Percentiles rank a stretch among this genome's conserved stretches.
Evolutionary conservation across 2,797 vertebrate genomes (phyloP).

Genomic region (Pyrocephalus nanus): DNA sequence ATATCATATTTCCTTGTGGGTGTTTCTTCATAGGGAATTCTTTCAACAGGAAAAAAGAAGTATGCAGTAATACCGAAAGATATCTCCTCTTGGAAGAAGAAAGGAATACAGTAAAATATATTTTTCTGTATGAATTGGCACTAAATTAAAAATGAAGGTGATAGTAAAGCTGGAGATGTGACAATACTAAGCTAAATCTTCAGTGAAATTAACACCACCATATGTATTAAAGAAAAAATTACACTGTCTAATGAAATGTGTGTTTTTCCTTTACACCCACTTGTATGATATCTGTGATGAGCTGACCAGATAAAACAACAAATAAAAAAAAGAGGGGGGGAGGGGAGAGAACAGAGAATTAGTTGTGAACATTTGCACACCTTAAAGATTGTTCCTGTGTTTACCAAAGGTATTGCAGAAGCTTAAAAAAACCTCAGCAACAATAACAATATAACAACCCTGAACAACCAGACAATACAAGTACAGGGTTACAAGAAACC

Average conservation of each 20-base stretch:
- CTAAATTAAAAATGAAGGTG: background rate
- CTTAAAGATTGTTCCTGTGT: background rate
- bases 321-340: background rate
- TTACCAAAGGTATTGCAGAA: background rate
- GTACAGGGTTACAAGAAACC: background rate
- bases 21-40: background rate
- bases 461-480: background rate
- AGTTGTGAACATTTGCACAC: background rate
- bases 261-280: rapidly evolving
- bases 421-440: background rate
- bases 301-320: background rate
- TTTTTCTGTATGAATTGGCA: background rate
- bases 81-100: background rate
- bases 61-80: background rate
- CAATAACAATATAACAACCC: background rate
- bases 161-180: background rate
- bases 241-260: background rate
- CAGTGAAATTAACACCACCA: background rate
- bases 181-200: background rate
- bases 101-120: background rate
- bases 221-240: background rate
- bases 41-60: background rate
- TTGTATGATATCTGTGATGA: background rate
- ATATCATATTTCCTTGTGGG: background rate
- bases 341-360: background rate